Conservation (phyloP, 2,113 vertebrate genomes). For the Onychorhynchus coronatus region DNA sequence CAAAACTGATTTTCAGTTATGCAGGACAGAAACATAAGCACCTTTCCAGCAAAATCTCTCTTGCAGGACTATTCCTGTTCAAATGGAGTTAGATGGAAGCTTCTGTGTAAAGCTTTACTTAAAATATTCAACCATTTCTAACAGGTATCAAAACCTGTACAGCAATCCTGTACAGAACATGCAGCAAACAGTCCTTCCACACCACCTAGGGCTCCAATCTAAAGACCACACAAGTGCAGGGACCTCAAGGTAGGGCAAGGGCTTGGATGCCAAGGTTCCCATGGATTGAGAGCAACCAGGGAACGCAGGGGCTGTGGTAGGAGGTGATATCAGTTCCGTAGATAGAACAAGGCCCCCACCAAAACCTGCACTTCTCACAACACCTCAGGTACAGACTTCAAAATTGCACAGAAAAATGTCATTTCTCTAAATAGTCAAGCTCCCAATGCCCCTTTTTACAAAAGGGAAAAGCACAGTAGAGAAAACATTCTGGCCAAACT, state of each 20-base stretch:
- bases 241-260: background rate
- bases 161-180: background rate
- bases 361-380: background rate
- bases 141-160: background rate
- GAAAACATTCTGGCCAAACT: background rate
- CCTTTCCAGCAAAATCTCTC: background rate
- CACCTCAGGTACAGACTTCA: background rate
- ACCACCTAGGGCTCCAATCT: background rate
- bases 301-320: background rate
- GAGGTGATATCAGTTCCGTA: background rate
- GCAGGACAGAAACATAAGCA: background rate
- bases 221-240: background rate
- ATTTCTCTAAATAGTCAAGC: background rate
- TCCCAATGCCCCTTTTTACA: background rate
- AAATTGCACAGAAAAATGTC: background rate
- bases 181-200: background rate
- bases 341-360: background rate
- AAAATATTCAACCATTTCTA: background rate
- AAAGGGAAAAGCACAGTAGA: background rate
- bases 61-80: background rate
- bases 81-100: background rate
- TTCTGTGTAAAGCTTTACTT: background rate
- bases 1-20: background rate
- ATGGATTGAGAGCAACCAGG: background rate
- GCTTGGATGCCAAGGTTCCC: background rate